Evolutionary conservation across 2,113 vertebrate species (phyloP).

Genomic region (Choloepus hoffmanni): DNA sequence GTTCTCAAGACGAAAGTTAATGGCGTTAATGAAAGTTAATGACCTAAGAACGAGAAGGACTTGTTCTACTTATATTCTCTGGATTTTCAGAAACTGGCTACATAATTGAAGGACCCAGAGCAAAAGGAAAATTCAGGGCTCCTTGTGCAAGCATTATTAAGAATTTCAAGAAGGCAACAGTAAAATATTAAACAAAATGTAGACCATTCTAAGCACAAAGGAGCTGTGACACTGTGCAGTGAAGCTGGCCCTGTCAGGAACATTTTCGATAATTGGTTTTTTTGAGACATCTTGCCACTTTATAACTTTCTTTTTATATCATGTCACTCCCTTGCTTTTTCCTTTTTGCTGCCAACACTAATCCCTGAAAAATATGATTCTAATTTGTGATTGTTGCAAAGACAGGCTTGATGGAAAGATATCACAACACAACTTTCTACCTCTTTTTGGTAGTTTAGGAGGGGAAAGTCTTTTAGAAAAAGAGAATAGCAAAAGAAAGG

Average conservation of each 20-base stretch:
- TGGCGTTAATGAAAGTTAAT: background rate
- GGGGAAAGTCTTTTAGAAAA: background rate
- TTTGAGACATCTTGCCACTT: background rate
- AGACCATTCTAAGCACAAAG: background rate
- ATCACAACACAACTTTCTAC: background rate
- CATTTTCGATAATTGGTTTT: background rate
- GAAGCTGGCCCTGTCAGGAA: background rate
- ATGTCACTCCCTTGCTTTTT: background rate
- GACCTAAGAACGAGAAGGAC: background rate
- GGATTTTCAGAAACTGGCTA: background rate
- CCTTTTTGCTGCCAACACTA: background rate
- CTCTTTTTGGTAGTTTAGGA: background rate
- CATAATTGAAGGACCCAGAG: background rate
- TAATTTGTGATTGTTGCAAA: background rate
- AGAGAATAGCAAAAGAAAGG: background rate
- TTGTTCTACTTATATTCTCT: background rate
- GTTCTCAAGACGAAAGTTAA: background rate
- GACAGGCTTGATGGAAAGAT: background rate
- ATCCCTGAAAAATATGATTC: background rate
- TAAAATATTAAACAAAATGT: background rate
- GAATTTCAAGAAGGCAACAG: background rate
- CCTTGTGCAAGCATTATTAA: background rate
- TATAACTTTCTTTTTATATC: background rate
- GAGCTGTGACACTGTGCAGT: background rate
- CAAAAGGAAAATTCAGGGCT: background rate